A percentile compares a stretch with the other conserved stretches of the same genome.
phyloP scores from a whole-genome alignment of 1,140 invertebrate genomes.

The Platorchestia sp. region DNA sequence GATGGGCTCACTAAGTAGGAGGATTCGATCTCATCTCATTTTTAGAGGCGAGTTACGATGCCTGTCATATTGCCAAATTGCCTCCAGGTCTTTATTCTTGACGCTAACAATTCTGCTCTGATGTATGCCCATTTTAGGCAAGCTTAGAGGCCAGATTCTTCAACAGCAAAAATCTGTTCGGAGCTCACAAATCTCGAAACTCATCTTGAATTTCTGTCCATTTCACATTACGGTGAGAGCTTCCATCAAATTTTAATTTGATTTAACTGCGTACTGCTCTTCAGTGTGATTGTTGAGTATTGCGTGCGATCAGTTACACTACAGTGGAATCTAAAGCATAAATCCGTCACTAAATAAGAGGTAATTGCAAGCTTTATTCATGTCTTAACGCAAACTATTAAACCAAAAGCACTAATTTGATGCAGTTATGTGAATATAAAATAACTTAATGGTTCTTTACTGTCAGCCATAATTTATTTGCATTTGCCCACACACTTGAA shows the following conservation, averaged over 20 bases:
- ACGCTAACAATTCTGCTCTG: not conserved
- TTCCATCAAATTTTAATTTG: not conserved
- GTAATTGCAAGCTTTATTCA: too few species aligned
- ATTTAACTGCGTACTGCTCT: not conserved
- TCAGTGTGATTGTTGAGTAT: not conserved
- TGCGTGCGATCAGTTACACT: too few species aligned
- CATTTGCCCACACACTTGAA: too few species aligned
- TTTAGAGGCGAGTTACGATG: not conserved
- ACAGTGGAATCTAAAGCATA: too few species aligned
- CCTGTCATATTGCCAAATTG: not conserved
- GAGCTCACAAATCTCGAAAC: not conserved
- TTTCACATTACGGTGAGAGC: not conserved
- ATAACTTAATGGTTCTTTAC: too few species aligned
- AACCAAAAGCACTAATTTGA: too few species aligned
- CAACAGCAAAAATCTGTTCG: not conserved
- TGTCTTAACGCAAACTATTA: too few species aligned
- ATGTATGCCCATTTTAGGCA: not conserved
- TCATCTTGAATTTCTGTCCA: not conserved
- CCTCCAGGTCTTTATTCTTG: not conserved
- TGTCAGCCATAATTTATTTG: too few species aligned
- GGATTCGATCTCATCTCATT: constrained; percentile 7
- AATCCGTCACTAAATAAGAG: too few species aligned
- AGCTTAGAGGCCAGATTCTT: not conserved
- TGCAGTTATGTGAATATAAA: too few species aligned
- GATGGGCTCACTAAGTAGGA: not conserved